Percentiles rank a stretch among this genome's conserved stretches.
phyloP scores from a whole-genome alignment of 1,140 invertebrate genomes.

The Cotesia typhae region DNA sequence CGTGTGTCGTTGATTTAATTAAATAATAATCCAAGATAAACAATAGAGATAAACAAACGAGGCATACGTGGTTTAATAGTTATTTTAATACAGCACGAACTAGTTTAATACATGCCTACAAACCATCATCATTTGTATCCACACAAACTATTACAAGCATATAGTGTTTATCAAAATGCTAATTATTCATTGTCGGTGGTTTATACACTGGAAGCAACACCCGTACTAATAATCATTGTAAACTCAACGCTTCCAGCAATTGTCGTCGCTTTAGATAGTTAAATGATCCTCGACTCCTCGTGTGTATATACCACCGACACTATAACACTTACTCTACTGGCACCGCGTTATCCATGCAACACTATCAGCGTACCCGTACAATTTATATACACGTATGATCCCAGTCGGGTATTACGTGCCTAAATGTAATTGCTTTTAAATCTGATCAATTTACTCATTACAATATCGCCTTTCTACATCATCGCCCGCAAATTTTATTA shows the following conservation, averaged over 20 bases:
- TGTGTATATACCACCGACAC: neutral
- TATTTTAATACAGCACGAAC: conserved; percentile 1
- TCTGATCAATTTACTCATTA: conserved; percentile 27
- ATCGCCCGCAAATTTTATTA: conserved; percentile 23
- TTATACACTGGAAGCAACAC: conserved; percentile 6
- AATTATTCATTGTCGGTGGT: conserved; percentile 26
- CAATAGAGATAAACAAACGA: neutral
- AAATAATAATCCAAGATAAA: conserved; percentile 10
- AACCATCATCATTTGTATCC: neutral
- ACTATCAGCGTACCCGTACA: neutral
- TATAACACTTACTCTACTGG: too few species aligned
- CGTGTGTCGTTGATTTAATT: conserved; percentile 1
- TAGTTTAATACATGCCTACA: too few species aligned
- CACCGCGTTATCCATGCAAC: too few species aligned
- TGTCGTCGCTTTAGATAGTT: conserved; percentile 18
- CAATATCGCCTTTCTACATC: conserved; percentile 11
- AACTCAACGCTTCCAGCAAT: neutral
- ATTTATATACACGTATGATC: neutral
- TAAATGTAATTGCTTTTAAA: conserved; percentile 29
- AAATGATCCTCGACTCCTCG: conserved; percentile 2
- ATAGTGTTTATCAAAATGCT: conserved; percentile 20
- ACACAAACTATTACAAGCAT: neutral
- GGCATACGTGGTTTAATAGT: conserved; percentile 4
- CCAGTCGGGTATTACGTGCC: conserved; percentile 13
- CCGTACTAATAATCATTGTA: conserved; percentile 11